These are phyloP conservation scores for Anoncus sp. DNA, from an alignment of 2,888 invertebrate genomes.

Conservation along the genomic window DNA sequence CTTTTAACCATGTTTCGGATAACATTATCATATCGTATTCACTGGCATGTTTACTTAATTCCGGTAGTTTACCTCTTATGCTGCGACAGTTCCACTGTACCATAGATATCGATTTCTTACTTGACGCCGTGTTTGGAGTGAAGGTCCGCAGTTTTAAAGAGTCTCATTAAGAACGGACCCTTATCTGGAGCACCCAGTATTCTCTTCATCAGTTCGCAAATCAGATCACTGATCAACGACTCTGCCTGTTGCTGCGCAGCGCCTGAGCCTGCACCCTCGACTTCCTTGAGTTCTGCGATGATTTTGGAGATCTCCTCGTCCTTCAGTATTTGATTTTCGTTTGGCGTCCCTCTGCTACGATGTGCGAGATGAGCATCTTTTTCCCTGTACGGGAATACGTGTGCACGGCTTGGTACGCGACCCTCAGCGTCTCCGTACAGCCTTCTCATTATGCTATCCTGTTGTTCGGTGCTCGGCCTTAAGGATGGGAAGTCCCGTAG, in stretches of 20 bases:
- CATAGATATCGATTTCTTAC: constrained; percentile 12
- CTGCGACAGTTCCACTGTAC: constrained; percentile 31
- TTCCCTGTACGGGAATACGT: no score
- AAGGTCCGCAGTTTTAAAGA: constrained; percentile 23
- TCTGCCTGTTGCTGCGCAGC: no score
- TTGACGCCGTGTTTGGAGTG: constrained; percentile 4
- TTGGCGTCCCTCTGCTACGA: no score
- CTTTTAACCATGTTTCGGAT: constrained; percentile 20
- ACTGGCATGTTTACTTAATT: background rate
- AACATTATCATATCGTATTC: constrained; percentile 13
- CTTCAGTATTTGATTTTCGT: no score
- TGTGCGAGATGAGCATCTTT: no score
- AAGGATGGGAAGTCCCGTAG: constrained; percentile 24
- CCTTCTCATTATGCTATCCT: constrained; percentile 6
- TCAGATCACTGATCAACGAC: no score
- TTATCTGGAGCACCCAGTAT: background rate
- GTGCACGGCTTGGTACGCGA: no score
- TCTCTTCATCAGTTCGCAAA: background rate
- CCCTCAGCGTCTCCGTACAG: constrained; percentile 5
- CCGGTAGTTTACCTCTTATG: constrained; percentile 12
- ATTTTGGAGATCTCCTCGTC: no score
- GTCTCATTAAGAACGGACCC: constrained; percentile 10
- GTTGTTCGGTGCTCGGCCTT: background rate
- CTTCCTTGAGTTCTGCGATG: no score
- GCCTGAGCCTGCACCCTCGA: no score